Conservation (phyloP, 1,140 invertebrate species). For the Akabosia matsudoensis region DNA sequence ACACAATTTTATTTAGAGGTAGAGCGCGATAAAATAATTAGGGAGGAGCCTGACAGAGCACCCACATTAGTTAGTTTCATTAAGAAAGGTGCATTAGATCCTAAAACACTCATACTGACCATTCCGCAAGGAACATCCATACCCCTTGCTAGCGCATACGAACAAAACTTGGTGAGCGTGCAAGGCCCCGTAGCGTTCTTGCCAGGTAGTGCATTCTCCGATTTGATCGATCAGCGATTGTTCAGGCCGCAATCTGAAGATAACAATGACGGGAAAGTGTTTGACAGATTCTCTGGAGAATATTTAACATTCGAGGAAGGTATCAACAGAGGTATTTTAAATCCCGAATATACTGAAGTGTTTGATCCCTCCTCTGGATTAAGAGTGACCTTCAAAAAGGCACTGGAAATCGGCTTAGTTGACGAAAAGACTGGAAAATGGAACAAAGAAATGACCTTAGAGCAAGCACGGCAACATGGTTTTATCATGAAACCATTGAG, state of each 20-base stretch:
- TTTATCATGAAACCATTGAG: slow-evolving; percentile 84
- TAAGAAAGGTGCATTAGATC: neutral
- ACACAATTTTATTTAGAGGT: neutral
- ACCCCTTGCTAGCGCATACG: neutral
- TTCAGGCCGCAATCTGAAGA: slow-evolving; percentile 2
- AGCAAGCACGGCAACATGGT: slow-evolving; percentile 72
- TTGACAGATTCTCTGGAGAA: slow-evolving; percentile 78
- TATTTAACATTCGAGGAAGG: slow-evolving; percentile 75
- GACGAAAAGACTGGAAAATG: slow-evolving; percentile 68
- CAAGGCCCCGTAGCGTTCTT: neutral
- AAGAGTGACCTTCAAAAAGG: slow-evolving; percentile 76
- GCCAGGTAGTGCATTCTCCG: slow-evolving; percentile 39
- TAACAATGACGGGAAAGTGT: slow-evolving; percentile 52
- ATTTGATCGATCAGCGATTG: slow-evolving; percentile 40
- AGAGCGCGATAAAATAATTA: neutral
- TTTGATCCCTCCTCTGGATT: slow-evolving; percentile 72
- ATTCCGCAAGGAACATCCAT: neutral
- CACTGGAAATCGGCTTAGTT: slow-evolving; percentile 70
- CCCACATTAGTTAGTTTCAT: neutral
- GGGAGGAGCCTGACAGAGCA: neutral
- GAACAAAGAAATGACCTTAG: slow-evolving; percentile 67
- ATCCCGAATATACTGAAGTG: slow-evolving; percentile 71
- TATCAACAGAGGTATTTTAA: slow-evolving; percentile 69
- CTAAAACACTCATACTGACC: neutral
- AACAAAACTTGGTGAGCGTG: neutral